These are phyloP conservation scores for Muschampia plurimacula DNA, from an alignment of 2,888 invertebrate species.

Conservation along the genomic window DNA sequence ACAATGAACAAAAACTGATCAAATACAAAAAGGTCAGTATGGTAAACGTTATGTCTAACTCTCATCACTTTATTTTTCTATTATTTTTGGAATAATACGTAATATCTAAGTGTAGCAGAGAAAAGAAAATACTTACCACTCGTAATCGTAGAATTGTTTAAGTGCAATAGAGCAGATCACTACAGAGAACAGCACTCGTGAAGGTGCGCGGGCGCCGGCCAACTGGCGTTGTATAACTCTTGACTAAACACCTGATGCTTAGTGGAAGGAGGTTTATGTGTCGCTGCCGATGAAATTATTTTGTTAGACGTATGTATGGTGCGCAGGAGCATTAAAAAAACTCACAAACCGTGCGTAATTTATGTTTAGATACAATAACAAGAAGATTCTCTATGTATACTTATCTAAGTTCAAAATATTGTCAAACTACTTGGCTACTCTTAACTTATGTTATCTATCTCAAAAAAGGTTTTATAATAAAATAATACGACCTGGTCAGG, in stretches of 20 bases:
- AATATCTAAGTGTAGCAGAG: neutral
- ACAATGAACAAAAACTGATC: too few relatives aligned
- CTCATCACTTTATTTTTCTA: too few relatives aligned
- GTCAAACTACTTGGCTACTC: too few relatives aligned
- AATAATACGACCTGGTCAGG: too few relatives aligned
- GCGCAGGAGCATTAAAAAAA: neutral
- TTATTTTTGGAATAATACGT: too few relatives aligned
- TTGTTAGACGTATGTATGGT: neutral
- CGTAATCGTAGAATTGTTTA: slow-evolving; percentile 9
- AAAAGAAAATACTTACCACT: neutral
- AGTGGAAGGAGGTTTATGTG: slow-evolving; percentile 50
- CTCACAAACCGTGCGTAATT: neutral
- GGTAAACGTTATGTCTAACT: too few relatives aligned
- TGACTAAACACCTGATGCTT: slow-evolving; percentile 48
- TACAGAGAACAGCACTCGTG: slow-evolving; percentile 29
- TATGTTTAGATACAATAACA: neutral
- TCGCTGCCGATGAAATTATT: slow-evolving; percentile 10
- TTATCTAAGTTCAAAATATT: too few relatives aligned
- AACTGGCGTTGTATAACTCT: slow-evolving; percentile 62
- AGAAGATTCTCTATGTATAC: neutral
- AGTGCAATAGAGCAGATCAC: slow-evolving; percentile 52
- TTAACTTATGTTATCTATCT: neutral
- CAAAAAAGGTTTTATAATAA: too few relatives aligned
- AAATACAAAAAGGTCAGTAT: too few relatives aligned
- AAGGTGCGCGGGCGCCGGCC: slow-evolving; percentile 54